phyloP scores from a whole-genome alignment of 2,113 vertebrate species.

The Entelurus aequoreus region DNA sequence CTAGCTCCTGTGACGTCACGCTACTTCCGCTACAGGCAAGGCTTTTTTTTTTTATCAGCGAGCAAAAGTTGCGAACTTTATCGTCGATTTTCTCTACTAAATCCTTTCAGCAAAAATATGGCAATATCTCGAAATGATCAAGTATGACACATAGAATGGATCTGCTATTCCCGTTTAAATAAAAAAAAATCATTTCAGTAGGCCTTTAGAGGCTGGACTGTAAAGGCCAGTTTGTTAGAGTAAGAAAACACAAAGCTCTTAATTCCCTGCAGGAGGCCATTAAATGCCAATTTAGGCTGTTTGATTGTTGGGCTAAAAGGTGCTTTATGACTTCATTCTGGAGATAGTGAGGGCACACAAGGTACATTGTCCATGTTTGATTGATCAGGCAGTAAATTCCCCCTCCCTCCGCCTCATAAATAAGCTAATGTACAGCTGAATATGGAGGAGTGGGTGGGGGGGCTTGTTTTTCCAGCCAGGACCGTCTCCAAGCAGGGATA shows the following conservation, averaged over 20 bases:
- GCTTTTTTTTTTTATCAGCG: too few relatives aligned
- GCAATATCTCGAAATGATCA: too few relatives aligned
- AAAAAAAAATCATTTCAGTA: too few relatives aligned
- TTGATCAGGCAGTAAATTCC: slow-evolving; percentile 69
- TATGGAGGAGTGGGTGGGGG: slow-evolving; percentile 54
- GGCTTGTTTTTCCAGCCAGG: slow-evolving; percentile 62
- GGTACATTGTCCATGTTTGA: slow-evolving; percentile 57
- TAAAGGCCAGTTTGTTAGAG: too few relatives aligned
- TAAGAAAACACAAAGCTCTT: neutral
- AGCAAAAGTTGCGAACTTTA: too few relatives aligned
- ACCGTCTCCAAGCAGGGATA: slow-evolving; percentile 66
- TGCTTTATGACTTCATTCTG: slow-evolving; percentile 60
- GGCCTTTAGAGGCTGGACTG: too few relatives aligned
- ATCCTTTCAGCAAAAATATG: too few relatives aligned
- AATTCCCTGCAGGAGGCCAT: slow-evolving; percentile 21
- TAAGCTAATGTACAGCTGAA: slow-evolving; percentile 67
- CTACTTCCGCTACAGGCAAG: too few relatives aligned
- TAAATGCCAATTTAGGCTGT: slow-evolving; percentile 54
- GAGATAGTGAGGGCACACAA: slow-evolving; percentile 42
- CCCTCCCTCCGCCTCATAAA: slow-evolving; percentile 64
- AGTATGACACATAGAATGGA: too few relatives aligned
- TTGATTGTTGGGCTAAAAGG: slow-evolving; percentile 61
- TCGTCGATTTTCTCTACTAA: too few relatives aligned
- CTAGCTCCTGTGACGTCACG: too few relatives aligned
- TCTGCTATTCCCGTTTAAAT: too few relatives aligned